Percentiles rank a stretch among this genome's conserved stretches.
Conservation (phyloP, 2,888 invertebrate species). For the Julus scanicus region DNA sequence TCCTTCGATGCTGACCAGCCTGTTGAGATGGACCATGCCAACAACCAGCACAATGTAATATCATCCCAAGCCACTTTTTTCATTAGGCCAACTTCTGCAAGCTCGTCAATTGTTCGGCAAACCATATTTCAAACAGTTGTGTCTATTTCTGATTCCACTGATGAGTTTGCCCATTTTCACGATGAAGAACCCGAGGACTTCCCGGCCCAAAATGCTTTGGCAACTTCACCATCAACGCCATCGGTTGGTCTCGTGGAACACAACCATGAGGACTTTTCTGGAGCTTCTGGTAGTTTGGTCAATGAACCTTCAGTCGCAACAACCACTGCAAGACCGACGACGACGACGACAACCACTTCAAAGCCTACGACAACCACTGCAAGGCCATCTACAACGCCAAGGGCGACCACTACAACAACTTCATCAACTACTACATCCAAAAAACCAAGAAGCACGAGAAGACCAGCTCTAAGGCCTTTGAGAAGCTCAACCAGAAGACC, state of each 20-base stretch:
- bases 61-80: constrained; percentile 49
- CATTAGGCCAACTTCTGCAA: constrained; percentile 53
- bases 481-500: constrained; percentile 46
- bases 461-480: constrained; percentile 18
- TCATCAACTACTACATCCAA: background rate
- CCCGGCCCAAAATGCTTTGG: background rate
- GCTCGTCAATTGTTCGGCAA: constrained; percentile 48
- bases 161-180: constrained; percentile 52
- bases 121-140: constrained; percentile 54
- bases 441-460: constrained; percentile 34
- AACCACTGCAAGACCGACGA: background rate
- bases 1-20: background rate
- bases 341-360: constrained; percentile 12
- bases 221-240: background rate
- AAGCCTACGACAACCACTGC: background rate
- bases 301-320: background rate
- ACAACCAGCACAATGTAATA: constrained; percentile 43
- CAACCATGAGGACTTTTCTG: constrained; percentile 41
- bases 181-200: background rate
- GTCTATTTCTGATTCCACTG: constrained; percentile 46
- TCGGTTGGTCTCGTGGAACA: background rate
- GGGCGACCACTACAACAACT: background rate
- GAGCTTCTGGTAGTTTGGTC: background rate
- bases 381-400: background rate
- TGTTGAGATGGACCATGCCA: constrained; percentile 34